phyloP scores from a whole-genome alignment of 64 coral and sea anemone species.

The Pachyseris speciosa region DNA sequence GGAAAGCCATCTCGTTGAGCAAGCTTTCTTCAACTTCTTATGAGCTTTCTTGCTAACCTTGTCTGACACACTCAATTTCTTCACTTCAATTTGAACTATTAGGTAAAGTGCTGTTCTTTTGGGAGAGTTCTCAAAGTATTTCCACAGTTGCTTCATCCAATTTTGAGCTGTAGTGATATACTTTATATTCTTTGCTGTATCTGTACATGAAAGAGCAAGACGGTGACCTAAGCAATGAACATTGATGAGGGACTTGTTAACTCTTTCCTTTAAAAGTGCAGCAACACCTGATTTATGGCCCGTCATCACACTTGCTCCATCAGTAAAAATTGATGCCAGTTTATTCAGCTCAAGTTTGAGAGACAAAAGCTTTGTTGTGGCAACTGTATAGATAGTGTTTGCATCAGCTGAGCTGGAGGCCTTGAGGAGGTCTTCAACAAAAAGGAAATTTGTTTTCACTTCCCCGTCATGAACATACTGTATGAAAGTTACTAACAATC shows the following conservation, averaged over 20 bases:
- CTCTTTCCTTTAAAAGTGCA: slow-evolving; percentile 18
- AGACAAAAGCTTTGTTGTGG: slow-evolving; percentile 7
- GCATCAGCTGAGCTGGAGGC: not conserved
- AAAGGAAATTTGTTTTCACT: slow-evolving; percentile 8
- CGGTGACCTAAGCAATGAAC: slow-evolving; percentile 11
- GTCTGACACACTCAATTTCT: not conserved
- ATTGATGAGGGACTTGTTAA: slow-evolving; percentile 12
- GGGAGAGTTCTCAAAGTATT: not conserved
- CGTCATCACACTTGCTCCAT: slow-evolving; percentile 1
- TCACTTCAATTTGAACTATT: not conserved
- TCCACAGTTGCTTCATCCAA: slow-evolving; percentile 11
- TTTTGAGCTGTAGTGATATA: slow-evolving; percentile 9
- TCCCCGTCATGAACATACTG: not conserved
- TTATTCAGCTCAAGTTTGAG: slow-evolving; percentile 27
- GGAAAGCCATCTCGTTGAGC: not conserved
- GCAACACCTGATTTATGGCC: slow-evolving; percentile 16
- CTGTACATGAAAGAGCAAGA: slow-evolving; percentile 5
- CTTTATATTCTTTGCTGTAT: slow-evolving; percentile 14
- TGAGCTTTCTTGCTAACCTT: slow-evolving; percentile 2
- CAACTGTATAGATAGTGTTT: slow-evolving; percentile 19
- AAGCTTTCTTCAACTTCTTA: slow-evolving; percentile 8
- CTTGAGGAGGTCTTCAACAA: slow-evolving; percentile 20
- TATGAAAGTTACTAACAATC: not conserved
- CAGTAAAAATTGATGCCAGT: not conserved
- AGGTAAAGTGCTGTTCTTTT: not conserved